phyloP scores from a whole-genome alignment of 2,113 vertebrate species.

The Macaca nemestrina region DNA sequence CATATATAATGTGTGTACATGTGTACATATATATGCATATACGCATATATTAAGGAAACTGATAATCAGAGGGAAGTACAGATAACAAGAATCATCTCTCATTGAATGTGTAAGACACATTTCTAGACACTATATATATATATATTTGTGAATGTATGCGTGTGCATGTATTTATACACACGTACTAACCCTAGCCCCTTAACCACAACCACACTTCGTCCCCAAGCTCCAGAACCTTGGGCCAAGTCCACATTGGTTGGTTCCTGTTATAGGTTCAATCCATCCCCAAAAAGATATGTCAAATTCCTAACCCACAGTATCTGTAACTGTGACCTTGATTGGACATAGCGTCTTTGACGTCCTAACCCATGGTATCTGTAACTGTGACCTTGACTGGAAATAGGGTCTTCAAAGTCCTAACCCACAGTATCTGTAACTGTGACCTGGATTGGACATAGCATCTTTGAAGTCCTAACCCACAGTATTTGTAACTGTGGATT shows the following conservation, averaged over 20 bases:
- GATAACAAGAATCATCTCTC: background rate
- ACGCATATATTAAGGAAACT: background rate
- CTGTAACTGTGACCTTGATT: too few relatives aligned
- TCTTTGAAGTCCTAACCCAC: too few relatives aligned
- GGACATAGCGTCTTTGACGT: too few relatives aligned
- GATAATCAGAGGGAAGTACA: background rate
- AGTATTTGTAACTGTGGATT: background rate
- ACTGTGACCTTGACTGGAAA: too few relatives aligned
- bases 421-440: too few relatives aligned
- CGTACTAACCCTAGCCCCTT: background rate
- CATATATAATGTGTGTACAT: too few relatives aligned
- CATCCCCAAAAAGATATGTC: background rate
- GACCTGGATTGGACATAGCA: too few relatives aligned
- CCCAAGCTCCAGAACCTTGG: background rate
- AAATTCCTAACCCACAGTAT: background rate
- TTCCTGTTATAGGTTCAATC: background rate
- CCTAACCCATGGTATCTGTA: too few relatives aligned
- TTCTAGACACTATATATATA: background rate
- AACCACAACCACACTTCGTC: background rate
- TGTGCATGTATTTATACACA: too few relatives aligned
- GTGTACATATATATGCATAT: background rate
- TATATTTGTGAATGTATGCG: background rate
- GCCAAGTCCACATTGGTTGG: too few relatives aligned
- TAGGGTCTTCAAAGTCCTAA: too few relatives aligned
- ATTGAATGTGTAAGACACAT: background rate